Percentiles rank a stretch among this genome's conserved stretches.
Evolutionary conservation across 2,113 vertebrate genomes (phyloP).

Genomic region (Lathamus discolor): DNA sequence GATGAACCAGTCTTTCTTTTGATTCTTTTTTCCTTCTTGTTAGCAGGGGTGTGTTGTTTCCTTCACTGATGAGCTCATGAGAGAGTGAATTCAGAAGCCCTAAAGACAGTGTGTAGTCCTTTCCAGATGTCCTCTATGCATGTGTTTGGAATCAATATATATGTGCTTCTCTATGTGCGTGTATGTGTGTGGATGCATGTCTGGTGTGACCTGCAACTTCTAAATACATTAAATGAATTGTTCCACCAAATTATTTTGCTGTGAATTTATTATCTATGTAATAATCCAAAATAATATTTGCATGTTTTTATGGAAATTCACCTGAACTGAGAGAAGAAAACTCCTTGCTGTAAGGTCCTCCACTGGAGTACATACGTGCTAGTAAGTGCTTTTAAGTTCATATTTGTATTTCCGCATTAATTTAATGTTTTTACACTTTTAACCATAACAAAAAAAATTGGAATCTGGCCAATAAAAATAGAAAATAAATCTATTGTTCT

Average conservation of each 20-base stretch:
- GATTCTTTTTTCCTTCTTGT: background rate
- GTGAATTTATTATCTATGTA: background rate
- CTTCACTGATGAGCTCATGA: background rate
- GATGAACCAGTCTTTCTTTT: fast-evolving
- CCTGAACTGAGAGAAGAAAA: background rate
- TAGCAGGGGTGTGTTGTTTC: background rate
- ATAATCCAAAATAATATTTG: background rate
- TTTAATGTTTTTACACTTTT: background rate
- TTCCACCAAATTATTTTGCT: background rate
- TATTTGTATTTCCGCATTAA: background rate
- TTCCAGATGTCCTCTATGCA: background rate
- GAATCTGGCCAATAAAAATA: background rate
- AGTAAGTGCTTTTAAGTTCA: background rate
- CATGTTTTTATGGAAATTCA: background rate
- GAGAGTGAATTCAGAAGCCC: background rate
- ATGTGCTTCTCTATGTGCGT: fast-evolving
- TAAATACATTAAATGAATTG: background rate
- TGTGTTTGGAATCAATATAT: fast-evolving
- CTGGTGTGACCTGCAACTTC: background rate
- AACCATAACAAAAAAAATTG: background rate
- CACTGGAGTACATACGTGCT: background rate
- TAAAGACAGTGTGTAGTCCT: background rate
- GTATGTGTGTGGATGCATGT: background rate
- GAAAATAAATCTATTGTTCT: background rate
- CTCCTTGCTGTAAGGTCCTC: background rate